A percentile compares a stretch with the other conserved stretches of the same genome.
These are phyloP conservation scores for Napeogenes inachia DNA, from an alignment of 2,888 invertebrate species.

Conservation along the genomic window DNA sequence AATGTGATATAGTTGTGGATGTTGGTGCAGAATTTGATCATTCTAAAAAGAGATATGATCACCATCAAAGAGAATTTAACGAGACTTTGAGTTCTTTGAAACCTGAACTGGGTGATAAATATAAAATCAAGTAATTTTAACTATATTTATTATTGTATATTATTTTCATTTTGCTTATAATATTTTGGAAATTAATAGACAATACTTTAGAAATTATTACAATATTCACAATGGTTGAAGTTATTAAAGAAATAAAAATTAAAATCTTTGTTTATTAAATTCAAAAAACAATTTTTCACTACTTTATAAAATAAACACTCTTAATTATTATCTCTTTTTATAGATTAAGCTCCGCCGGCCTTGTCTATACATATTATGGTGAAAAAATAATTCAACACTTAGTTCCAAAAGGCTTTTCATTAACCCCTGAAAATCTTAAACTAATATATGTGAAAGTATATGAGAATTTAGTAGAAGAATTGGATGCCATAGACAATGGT, in stretches of 20 bases:
- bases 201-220: background rate
- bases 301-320: no score
- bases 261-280: no score
- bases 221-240: no score
- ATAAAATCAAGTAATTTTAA: constrained; percentile 71
- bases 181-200: background rate
- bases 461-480: constrained; percentile 91
- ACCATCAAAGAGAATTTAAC: constrained; percentile 91
- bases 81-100: constrained; percentile 81
- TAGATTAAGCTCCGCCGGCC: constrained; percentile 96
- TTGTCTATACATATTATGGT: constrained; percentile 94
- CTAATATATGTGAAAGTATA: constrained; percentile 86
- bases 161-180: background rate
- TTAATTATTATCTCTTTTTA: constrained; percentile 35
- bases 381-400: constrained; percentile 83
- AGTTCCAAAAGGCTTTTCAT: constrained; percentile 52
- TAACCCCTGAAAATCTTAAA: constrained; percentile 71
- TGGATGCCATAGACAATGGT: constrained; percentile 99
- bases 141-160: background rate
- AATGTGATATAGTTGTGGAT: constrained; percentile 96
- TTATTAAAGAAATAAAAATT: no score
- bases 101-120: constrained; percentile 78
- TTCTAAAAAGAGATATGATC: constrained; percentile 88
- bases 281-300: no score
- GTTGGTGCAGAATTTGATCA: constrained; percentile 93